A percentile compares a stretch with the other conserved stretches of the same genome.
Conservation (phyloP, 2,113 vertebrate genomes). For the Illadopsis cleaveri region DNA sequence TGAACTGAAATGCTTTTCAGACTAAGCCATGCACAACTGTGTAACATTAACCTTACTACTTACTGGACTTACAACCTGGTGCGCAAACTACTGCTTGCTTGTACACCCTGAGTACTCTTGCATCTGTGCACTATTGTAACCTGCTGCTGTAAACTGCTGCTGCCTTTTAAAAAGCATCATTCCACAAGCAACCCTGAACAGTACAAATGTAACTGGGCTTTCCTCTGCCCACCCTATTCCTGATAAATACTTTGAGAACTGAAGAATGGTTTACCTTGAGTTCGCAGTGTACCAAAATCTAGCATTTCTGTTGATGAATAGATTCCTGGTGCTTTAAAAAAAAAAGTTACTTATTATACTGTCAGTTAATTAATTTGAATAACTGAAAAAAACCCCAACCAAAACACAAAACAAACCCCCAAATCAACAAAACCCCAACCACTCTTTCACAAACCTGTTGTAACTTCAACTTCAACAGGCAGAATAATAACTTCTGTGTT, state of each 20-base stretch:
- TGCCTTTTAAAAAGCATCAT: not conserved
- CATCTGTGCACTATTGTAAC: not conserved
- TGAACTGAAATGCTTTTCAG: not conserved
- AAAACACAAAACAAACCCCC: not conserved
- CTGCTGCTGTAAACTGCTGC: not conserved
- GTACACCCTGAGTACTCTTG: not conserved
- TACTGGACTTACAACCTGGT: not conserved
- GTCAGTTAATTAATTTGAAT: not conserved
- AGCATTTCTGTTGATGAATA: constrained; percentile 94
- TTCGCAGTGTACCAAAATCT: constrained; percentile 96
- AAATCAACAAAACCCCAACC: not conserved
- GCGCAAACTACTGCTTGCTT: not conserved
- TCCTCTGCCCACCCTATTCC: not conserved
- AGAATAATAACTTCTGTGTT: constrained; percentile 94
- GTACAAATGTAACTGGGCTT: not conserved
- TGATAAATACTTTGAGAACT: not conserved
- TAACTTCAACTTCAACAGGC: constrained; percentile 97
- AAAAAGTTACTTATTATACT: not conserved
- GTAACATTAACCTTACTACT: not conserved
- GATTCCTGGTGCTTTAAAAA: constrained; percentile 76
- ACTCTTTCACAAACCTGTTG: constrained; percentile 83
- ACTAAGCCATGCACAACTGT: not conserved
- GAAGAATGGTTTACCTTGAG: constrained; percentile 81
- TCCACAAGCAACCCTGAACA: not conserved
- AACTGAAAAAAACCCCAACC: not conserved